Base-by-base conservation (phyloP, 1,140 invertebrate genomes). In the Drosophila subpulchrella region DNA sequence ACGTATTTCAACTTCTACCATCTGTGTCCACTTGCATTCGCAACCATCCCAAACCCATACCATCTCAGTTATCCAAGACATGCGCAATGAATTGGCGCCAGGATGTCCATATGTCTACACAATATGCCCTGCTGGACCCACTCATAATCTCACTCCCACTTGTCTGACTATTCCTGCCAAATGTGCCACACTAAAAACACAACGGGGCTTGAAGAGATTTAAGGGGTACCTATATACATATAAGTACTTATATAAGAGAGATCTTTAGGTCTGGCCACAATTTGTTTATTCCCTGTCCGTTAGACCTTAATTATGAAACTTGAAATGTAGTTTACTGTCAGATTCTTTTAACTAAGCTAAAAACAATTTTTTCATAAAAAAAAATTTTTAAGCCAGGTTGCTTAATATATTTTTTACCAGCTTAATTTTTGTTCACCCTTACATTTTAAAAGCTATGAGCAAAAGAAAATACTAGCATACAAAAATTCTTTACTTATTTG, bases 51-150 rank as follows among this genome's bases (percentile, higher is more conserved):
- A n/a, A 48, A 38, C 47, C 46, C 58, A 39, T 24, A 13, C 30
- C 13, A 6, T 48, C 11, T 39, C 36, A 32, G 32, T 53, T 41
- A 65, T 75, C 51, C 39, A 56, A 60, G 42, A 50, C 56, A 72
- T 78, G 66, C 67, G 61, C 65, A 47, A 13, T 50, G 24, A n/a
- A 34, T 34, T 76, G 78, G 78, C 78, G 78, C 78, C 78, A 67
- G 13, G 44, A 42, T 32, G 57, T 62, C 71, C 61, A 36, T 24
- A 47, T 36, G 65, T 50, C 67, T 58, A 58, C 53, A 61, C 77
- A 54, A 79, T 36, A 12, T 68, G 24, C 44, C 30, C 36, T 48
- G 11, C 27, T 70, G 67, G 63, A 51, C 42, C 42, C 20, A 11
- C 42, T 20, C 42, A 20, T 4, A 20, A 46, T 20, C 8, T 3